These are phyloP conservation scores for Ferrisia virgata DNA, from an alignment of 2,888 invertebrate species.

Conservation along the genomic window DNA sequence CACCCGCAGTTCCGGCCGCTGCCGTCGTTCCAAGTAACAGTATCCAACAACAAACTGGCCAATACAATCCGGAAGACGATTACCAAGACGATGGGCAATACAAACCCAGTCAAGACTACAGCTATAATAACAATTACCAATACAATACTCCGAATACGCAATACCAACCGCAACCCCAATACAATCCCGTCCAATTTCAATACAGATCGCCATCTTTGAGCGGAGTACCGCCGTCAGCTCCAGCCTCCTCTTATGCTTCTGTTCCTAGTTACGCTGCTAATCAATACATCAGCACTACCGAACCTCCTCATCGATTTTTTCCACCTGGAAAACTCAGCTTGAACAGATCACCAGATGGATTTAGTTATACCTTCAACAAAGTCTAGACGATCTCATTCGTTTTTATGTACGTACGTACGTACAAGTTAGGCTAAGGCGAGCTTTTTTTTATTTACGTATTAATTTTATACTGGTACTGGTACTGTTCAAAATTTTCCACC, in stretches of 20 bases:
- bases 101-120: not conserved
- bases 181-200: conserved; percentile 37
- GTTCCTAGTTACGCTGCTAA: conserved; percentile 43
- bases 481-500: no score
- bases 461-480: not conserved
- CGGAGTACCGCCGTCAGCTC: not conserved
- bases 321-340: conserved; percentile 82
- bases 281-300: conserved; percentile 44
- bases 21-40: conserved; percentile 50
- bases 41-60: conserved; percentile 51
- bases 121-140: conserved; percentile 52
- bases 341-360: conserved; percentile 84
- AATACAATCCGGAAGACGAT: conserved; percentile 55
- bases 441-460: not conserved
- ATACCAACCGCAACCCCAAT: conserved; percentile 44
- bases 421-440: not conserved
- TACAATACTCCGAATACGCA: conserved; percentile 50
- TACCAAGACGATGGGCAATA: conserved; percentile 22
- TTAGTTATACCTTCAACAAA: conserved; percentile 63
- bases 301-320: conserved; percentile 51
- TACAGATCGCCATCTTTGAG: not conserved
- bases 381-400: conserved; percentile 46
- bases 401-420: not conserved
- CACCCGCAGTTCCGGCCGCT: conserved; percentile 50
- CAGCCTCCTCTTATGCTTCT: not conserved